Conservation (phyloP, 2,888 invertebrate species). For the Mylabris sibirica region DNA sequence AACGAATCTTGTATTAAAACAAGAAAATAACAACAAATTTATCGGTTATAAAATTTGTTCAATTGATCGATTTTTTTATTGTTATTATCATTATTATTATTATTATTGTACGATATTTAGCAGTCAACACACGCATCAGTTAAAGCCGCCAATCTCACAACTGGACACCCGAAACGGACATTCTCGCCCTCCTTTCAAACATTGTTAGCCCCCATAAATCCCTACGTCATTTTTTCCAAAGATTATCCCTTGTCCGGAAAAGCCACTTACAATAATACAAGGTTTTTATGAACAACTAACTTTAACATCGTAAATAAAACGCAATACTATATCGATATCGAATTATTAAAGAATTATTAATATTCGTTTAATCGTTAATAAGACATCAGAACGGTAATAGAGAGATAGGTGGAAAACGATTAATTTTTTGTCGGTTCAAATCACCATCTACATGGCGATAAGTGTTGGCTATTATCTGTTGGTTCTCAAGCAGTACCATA, state of each 20-base stretch:
- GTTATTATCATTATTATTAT: too few species aligned
- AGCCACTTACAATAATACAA: slow-evolving; percentile 60
- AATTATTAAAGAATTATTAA: not conserved
- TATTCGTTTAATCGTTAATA: not conserved
- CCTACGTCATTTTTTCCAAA: slow-evolving; percentile 54
- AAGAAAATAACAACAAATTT: too few species aligned
- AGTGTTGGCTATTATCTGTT: slow-evolving; percentile 50
- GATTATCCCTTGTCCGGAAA: slow-evolving; percentile 56
- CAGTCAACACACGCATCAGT: slow-evolving; percentile 37
- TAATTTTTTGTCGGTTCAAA: slow-evolving; percentile 45
- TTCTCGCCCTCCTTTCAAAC: slow-evolving; percentile 54
- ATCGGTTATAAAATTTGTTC: slow-evolving; percentile 23
- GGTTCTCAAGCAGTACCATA: slow-evolving; percentile 42
- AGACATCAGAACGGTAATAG: too few species aligned
- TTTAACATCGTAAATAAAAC: slow-evolving; percentile 24
- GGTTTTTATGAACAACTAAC: slow-evolving; percentile 58
- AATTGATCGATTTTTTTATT: slow-evolving; percentile 32
- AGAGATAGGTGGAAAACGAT: slow-evolving; percentile 39
- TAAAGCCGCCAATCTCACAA: slow-evolving; percentile 59
- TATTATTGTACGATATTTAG: slow-evolving; percentile 28
- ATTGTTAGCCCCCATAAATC: slow-evolving; percentile 59
- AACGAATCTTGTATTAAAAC: slow-evolving; percentile 19
- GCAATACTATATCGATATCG: not conserved
- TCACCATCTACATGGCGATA: slow-evolving; percentile 48
- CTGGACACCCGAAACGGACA: slow-evolving; percentile 51